Evolutionary conservation across 2,888 invertebrate genomes (phyloP).

Genomic region (Kuschelorhynchus macadamiae): DNA sequence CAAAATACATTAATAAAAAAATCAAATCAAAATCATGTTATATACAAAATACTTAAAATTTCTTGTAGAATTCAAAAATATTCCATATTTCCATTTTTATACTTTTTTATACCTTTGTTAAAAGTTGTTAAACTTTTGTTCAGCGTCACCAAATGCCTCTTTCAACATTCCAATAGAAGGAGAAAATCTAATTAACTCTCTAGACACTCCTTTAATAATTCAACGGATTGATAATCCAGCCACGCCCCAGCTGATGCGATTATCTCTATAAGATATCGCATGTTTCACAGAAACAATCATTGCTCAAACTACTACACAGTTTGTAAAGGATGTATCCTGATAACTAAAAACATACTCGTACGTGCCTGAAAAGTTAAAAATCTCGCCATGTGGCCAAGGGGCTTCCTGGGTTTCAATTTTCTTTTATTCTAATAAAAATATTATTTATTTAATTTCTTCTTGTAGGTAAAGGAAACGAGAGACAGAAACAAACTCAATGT

Average conservation of each 20-base stretch:
- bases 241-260: not conserved
- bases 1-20: no score
- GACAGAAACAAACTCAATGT: not conserved
- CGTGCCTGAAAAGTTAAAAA: slow-evolving; percentile 20
- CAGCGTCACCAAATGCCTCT: no score
- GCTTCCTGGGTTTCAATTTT: slow-evolving; percentile 6
- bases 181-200: no score
- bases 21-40: no score
- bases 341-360: slow-evolving; percentile 16
- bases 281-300: slow-evolving; percentile 17
- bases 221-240: slow-evolving; percentile 3
- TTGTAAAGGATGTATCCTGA: slow-evolving; percentile 22
- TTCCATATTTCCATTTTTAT: no score
- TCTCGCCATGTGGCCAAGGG: slow-evolving; percentile 13
- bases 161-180: no score
- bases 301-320: slow-evolving; percentile 6
- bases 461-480: slow-evolving; percentile 45
- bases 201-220: no score
- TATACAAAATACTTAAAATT: no score
- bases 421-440: slow-evolving; percentile 28
- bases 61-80: no score
- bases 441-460: slow-evolving; percentile 48
- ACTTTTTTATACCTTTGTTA: no score
- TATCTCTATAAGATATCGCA: slow-evolving; percentile 17
- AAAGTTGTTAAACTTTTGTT: no score